Base-by-base conservation (phyloP, 2,113 vertebrate species). In the Epinephelus moara region DNA sequence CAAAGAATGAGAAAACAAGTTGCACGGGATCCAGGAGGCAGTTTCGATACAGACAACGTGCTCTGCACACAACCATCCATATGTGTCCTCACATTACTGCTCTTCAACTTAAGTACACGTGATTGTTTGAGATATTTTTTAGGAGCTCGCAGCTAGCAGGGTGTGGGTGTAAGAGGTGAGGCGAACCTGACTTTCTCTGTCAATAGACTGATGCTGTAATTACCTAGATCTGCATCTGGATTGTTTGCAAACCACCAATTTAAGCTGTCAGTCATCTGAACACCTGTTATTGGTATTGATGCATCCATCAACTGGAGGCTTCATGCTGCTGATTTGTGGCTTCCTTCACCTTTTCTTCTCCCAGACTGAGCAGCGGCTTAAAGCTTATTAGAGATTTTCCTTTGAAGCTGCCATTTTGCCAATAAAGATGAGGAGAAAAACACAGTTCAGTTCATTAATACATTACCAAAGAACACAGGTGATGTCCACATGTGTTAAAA, bases 331-430 rank as follows among this genome's bases (percentile, higher is more conserved):
- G 23, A 81, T 64, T 70, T 40, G 60, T 45, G 42, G 42, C 42
- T 45, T 45, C 11, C 42, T 45, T 11, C 11, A 45, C 42, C 23
- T 59, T 53, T 62, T 37, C 59, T 23, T 66, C 23, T 64, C 11
- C 6, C 66, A 49, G 63, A 50, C 70, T 60, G 17, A 52, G 11
- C 9, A 25, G 52, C 64, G 50, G 33, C 23, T 55, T 37, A 30
- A 59, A 62, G 45, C n/a, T 47, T 19, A 52, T 13, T 40, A 50
- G 60, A 37, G 15, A 61, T 72, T 79, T 89, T 78, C 60, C 49
- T 25, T 33, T 17, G 0, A 17, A 33, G 25, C 18, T 82, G 74
- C 69, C 49, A 74, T 62, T 78, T 70, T 59, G 27, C 30, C 45
- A 15, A 40, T 66, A 49, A 25, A 55, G 40, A 23, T 14, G 27